Evolutionary conservation across 2,888 invertebrate genomes (phyloP).

Genomic region (Parnassius orleans): DNA sequence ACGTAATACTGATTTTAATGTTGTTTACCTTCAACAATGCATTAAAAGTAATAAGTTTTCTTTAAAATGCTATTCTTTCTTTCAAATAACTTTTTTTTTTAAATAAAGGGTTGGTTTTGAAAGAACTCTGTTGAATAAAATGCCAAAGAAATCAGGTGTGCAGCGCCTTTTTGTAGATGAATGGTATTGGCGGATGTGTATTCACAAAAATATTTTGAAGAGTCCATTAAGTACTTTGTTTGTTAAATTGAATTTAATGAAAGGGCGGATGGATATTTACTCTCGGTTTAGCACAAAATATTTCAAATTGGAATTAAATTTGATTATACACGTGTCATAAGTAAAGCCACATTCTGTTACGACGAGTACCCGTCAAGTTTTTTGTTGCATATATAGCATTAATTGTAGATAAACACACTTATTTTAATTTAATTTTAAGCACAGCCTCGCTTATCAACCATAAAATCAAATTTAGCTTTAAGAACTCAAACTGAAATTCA

Average conservation of each 20-base stretch:
- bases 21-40: neutral
- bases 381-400: too few relatives aligned
- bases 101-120: conserved; percentile 58
- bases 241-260: conserved; percentile 32
- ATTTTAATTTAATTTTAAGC: too few relatives aligned
- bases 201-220: conserved; percentile 43
- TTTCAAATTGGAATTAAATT: conserved; percentile 9
- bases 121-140: conserved; percentile 57
- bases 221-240: conserved; percentile 46
- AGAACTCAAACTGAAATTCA: too few relatives aligned
- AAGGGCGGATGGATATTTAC: conserved; percentile 17
- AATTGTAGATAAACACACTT: too few relatives aligned
- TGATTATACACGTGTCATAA: too few relatives aligned
- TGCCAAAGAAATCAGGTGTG: conserved; percentile 51
- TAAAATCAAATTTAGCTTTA: too few relatives aligned
- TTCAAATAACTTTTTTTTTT: conserved; percentile 53
- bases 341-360: too few relatives aligned
- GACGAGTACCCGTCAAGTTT: too few relatives aligned
- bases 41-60: conserved; percentile 45
- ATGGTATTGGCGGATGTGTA: conserved; percentile 48
- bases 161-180: conserved; percentile 43
- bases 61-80: conserved; percentile 40
- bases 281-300: conserved; percentile 5
- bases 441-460: too few relatives aligned
- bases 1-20: too few relatives aligned